A percentile compares a stretch with the other conserved stretches of the same genome.
Evolutionary conservation across 2,797 vertebrate species (phyloP).

Genomic region (Micropoecilia bifurca): DNA sequence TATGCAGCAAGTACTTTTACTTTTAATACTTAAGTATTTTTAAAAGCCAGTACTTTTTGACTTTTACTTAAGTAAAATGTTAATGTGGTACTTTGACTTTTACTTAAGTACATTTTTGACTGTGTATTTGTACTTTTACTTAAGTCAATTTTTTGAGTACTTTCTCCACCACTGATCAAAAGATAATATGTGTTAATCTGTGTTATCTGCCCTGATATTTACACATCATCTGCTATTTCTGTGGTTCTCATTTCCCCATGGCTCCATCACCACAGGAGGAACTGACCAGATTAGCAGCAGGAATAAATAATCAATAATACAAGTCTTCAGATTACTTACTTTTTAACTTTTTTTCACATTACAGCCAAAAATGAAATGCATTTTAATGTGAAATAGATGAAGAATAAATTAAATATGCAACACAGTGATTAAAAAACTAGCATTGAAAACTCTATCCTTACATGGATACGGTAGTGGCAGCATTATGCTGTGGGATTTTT

Average conservation of each 20-base stretch:
- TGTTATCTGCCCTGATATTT: rapidly evolving
- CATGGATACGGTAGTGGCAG: not conserved
- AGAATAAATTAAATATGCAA: not conserved
- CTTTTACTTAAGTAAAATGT: no score
- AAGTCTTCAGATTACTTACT: not conserved
- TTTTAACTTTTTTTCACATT: not conserved
- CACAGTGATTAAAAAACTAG: not conserved
- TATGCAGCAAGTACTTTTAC: no score
- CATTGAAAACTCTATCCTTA: not conserved
- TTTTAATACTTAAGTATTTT: no score
- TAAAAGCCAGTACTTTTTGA: no score
- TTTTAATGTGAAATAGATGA: not conserved
- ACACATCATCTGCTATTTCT: not conserved
- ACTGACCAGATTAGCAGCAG: not conserved
- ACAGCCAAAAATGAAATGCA: not conserved
- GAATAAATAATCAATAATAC: not conserved
- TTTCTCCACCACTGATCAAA: no score
- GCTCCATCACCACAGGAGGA: not conserved
- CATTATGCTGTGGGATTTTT: not conserved
- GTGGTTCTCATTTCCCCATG: not conserved
- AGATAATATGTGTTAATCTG: not conserved
- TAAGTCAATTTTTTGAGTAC: no score
- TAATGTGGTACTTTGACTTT: no score
- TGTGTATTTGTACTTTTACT: no score
- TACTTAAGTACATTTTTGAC: no score